These are phyloP conservation scores for Platyrinchus mystaceus DNA, from an alignment of 2,797 vertebrate genomes.

Conservation along the genomic window DNA sequence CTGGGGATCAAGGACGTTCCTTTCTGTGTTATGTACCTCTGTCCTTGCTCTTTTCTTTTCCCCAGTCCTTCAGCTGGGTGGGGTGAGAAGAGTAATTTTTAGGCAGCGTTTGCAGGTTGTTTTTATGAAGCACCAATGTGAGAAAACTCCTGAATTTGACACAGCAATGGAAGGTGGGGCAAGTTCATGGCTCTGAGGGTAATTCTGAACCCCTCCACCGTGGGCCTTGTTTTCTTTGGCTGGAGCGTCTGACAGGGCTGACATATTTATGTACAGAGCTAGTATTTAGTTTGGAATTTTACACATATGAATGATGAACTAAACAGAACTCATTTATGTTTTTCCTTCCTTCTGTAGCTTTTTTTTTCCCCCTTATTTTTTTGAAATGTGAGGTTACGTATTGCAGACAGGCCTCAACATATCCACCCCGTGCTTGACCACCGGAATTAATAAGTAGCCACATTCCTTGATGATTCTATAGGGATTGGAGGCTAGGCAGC, in stretches of 20 bases:
- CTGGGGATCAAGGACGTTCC: neutral
- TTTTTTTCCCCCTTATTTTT: neutral
- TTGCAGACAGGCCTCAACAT: slow-evolving; percentile 71
- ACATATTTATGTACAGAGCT: slow-evolving; percentile 75
- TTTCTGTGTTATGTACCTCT: neutral
- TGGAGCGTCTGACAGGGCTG: slow-evolving; percentile 52
- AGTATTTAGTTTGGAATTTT: slow-evolving; percentile 78
- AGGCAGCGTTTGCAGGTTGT: neutral
- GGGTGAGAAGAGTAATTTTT: slow-evolving; percentile 14
- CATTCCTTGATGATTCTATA: slow-evolving; percentile 79
- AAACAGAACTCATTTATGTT: slow-evolving; percentile 68
- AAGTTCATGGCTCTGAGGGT: slow-evolving; percentile 50
- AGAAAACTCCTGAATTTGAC: slow-evolving; percentile 29
- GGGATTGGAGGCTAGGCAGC: slow-evolving; percentile 68
- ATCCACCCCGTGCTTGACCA: slow-evolving; percentile 71
- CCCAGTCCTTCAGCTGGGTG: neutral
- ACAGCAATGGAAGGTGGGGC: slow-evolving; percentile 4
- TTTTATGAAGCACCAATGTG: slow-evolving; percentile 14
- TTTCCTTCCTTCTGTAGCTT: slow-evolving; percentile 26
- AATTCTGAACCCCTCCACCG: slow-evolving; percentile 36
- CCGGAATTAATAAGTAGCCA: slow-evolving; percentile 76
- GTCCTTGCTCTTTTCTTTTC: neutral
- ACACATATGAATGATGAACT: slow-evolving; percentile 73
- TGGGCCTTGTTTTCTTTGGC: slow-evolving; percentile 72
- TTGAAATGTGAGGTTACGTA: slow-evolving; percentile 59